Percentiles rank a stretch among this genome's conserved stretches.
Evolutionary conservation across 1,140 invertebrate species (phyloP).

Genomic region (Nebria ingens): DNA sequence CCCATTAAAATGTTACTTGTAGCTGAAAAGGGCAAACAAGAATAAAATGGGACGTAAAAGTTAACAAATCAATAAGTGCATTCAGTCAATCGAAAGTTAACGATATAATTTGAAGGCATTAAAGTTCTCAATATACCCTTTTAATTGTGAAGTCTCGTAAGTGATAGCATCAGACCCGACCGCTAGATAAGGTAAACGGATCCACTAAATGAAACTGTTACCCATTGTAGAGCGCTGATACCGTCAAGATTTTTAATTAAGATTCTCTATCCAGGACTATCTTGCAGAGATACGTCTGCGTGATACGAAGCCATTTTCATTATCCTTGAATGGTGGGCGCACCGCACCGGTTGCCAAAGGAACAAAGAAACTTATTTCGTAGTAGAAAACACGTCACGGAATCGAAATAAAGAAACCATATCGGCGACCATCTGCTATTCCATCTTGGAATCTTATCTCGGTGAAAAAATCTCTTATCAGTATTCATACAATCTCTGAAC

Average conservation of each 20-base stretch:
- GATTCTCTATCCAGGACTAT: neutral
- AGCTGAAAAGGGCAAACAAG: too few species aligned
- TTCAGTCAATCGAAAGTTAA: neutral
- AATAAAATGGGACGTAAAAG: too few species aligned
- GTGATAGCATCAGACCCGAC: neutral
- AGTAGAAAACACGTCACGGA: neutral
- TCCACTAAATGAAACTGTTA: neutral
- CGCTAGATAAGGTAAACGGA: neutral
- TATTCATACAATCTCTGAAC: neutral
- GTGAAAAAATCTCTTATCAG: neutral
- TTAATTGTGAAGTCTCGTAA: neutral
- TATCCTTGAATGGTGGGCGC: neutral
- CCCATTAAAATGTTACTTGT: too few species aligned
- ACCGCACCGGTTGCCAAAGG: neutral
- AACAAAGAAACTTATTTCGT: neutral
- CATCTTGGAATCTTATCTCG: neutral
- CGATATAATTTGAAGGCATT: neutral
- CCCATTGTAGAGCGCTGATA: neutral
- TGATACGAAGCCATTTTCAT: neutral
- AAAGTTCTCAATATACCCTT: neutral
- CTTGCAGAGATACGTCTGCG: slow-evolving; percentile 1
- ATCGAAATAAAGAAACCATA: slow-evolving; percentile 1
- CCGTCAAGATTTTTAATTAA: slow-evolving; percentile 8
- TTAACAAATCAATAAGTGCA: neutral
- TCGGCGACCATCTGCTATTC: neutral